A percentile compares a stretch with the other conserved stretches of the same genome.
phyloP scores from a whole-genome alignment of 2,113 vertebrate genomes.

The Pandion haliaetus region DNA sequence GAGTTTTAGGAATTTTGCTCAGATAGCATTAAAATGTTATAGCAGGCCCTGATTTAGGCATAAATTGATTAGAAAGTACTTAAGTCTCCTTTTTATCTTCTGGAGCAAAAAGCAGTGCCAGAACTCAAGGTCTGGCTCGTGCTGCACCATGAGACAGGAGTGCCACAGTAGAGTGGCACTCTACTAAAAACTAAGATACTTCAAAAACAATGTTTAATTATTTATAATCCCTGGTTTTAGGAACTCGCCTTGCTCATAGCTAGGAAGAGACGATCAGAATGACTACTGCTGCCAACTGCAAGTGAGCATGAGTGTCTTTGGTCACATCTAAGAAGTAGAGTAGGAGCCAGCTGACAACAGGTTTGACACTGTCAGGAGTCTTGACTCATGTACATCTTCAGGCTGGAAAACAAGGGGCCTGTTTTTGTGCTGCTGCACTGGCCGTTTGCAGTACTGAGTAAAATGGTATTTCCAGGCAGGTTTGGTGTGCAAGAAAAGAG shows the following conservation, averaged over 20 bases:
- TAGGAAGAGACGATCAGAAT: neutral
- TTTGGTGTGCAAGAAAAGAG: neutral
- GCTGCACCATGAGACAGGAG: rapidly evolving
- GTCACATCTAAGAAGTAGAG: neutral
- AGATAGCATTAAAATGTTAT: neutral
- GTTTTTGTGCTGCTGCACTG: neutral
- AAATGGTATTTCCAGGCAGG: neutral
- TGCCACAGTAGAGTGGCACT: too few relatives aligned
- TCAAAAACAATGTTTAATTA: neutral
- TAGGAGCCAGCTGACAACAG: neutral
- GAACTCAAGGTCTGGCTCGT: neutral
- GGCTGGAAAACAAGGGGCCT: neutral
- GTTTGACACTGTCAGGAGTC: neutral
- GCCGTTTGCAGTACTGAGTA: neutral
- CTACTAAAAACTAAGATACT: neutral
- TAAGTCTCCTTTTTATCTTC: neutral
- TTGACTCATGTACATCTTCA: neutral
- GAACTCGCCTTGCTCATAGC: neutral
- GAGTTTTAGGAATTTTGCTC: neutral
- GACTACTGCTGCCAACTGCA: neutral
- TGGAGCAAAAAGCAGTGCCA: neutral
- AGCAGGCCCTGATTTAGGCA: neutral
- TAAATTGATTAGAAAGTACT: neutral
- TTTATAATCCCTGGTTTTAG: neutral
- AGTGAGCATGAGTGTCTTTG: neutral